Evolutionary conservation across 1,140 invertebrate genomes (phyloP), one percentile per base, ranked within the genome.

Genomic region (Eueides isabella): DNA sequence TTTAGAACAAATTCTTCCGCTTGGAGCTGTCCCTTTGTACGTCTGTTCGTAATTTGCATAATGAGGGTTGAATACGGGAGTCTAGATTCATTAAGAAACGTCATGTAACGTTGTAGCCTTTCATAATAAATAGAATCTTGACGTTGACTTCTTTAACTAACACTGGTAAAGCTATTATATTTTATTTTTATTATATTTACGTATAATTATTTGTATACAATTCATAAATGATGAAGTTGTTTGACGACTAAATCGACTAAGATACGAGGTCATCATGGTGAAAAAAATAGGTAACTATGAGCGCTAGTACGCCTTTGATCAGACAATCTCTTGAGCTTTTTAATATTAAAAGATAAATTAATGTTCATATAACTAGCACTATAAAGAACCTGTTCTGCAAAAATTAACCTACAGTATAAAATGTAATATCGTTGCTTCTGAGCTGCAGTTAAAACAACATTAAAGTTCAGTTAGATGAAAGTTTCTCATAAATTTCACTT

Each of bases 401-500:
- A 44, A 44, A 44, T 19, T 5, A 5, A 44, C n/a, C 41, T 44
- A 55, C 48, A 55, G 48, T 73, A 5, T 62, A 44, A 75, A 75
- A 55, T 67, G 71, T 75, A 75, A 71, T 75, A 75, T 67, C 74
- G 66, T 62, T 48, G 29, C 48, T 23, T 55, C 67, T 78, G 63
- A 38, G 30, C 5, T 48, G 70, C 33, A 72, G 71, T 78, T 79
- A 76, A 73, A 71, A 12, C 62, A 29, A 66, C 67, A 70, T 65
- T 79, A 74, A 76, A 76, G 35, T 79, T 44, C 55, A 38, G 44
- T 76, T 79, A 79, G 67, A 72, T 70, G 70, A 72, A 72, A 64
- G 48, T 71, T 75, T 35, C 74, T 38, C 65, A 64, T 68, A 76
- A 76, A 67, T 72, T 71, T 71, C 61, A 71, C 71, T 48, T 62